phyloP scores from a whole-genome alignment of 2,113 vertebrate genomes.

The Rhea pennata region DNA sequence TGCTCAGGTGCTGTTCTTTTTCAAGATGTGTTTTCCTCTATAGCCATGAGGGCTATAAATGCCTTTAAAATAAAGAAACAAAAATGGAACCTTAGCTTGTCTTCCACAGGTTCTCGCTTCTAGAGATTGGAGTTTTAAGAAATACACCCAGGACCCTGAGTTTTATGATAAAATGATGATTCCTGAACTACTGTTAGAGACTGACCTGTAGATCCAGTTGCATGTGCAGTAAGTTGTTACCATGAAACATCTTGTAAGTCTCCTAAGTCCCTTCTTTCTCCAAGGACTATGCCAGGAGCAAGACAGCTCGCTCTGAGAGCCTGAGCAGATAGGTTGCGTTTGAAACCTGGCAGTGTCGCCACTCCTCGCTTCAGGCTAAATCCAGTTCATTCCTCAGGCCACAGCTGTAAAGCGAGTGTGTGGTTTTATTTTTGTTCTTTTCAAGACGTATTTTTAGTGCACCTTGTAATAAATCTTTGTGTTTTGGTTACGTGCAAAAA shows the following conservation, averaged over 20 bases:
- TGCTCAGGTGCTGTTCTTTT: neutral
- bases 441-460: conserved; percentile 56
- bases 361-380: conserved; percentile 17
- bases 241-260: neutral
- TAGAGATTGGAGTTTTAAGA: neutral
- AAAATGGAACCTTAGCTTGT: neutral
- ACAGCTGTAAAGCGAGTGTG: conserved; percentile 61
- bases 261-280: neutral
- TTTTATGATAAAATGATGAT: neutral
- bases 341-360: conserved; percentile 33
- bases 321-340: conserved; percentile 10
- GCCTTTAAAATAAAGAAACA: neutral
- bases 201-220: rapidly evolving
- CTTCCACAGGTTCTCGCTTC: neutral
- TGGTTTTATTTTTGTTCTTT: conserved; percentile 66
- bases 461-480: conserved; percentile 68
- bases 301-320: neutral
- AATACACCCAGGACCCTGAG: neutral
- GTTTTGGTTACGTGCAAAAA: conserved; percentile 68
- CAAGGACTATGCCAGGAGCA: rapidly evolving
- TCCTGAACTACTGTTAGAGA: neutral
- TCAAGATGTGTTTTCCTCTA: neutral
- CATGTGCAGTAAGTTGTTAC: neutral
- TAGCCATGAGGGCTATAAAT: neutral
- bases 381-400: conserved; percentile 53